Percentiles rank a stretch among this genome's conserved stretches.
Evolutionary conservation across 2,113 vertebrate species (phyloP).

Genomic region (Apodemus speciosus): DNA sequence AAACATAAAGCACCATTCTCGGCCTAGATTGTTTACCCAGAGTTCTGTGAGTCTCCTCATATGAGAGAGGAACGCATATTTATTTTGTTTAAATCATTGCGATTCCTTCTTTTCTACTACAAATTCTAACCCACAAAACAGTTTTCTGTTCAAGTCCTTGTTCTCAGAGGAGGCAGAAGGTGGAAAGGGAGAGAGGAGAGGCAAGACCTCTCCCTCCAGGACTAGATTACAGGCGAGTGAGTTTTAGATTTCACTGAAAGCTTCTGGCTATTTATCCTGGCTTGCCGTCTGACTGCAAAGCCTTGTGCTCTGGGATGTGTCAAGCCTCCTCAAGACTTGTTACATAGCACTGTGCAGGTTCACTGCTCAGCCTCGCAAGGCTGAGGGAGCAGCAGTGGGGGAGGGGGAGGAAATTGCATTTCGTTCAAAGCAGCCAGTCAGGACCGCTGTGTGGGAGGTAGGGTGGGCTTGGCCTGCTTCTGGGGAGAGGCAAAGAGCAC

Average conservation of each 20-base stretch:
- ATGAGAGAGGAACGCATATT: neutral
- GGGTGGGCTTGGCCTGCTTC: neutral
- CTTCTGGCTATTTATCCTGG: neutral
- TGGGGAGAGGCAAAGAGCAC: neutral
- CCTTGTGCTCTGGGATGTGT: neutral
- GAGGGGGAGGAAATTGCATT: neutral
- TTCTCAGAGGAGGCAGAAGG: neutral
- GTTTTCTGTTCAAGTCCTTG: neutral
- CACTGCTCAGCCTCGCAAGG: neutral
- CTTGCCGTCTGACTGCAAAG: neutral
- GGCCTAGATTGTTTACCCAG: neutral
- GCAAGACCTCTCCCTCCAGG: constrained; percentile 14
- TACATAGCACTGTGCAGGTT: neutral
- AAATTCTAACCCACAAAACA: neutral
- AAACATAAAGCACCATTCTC: neutral
- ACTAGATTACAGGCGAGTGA: neutral
- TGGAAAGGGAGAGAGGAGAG: neutral
- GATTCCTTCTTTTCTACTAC: constrained; percentile 29
- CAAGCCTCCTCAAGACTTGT: neutral
- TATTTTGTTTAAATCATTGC: neutral
- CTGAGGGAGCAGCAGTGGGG: neutral
- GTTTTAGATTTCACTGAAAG: constrained; percentile 30
- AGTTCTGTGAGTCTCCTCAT: neutral
- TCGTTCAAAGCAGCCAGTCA: neutral
- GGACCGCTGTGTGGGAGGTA: neutral